These are phyloP conservation scores for Pogonus chalceus DNA, from an alignment of 1,140 invertebrate genomes.

Conservation along the genomic window DNA sequence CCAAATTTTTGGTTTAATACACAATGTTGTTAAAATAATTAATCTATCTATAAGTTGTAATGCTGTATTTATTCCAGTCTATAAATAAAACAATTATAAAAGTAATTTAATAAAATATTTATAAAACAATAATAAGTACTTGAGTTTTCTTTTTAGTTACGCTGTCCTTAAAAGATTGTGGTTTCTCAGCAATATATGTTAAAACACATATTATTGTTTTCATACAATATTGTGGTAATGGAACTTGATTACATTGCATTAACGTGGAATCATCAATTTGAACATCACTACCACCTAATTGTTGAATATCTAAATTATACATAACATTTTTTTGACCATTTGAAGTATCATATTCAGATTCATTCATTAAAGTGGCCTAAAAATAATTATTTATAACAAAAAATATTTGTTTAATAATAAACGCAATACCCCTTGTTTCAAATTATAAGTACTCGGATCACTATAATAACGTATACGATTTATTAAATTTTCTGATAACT, in stretches of 20 bases:
- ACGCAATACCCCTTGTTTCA: slow-evolving; percentile 33
- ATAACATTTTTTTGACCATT: not conserved
- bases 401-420: not conserved
- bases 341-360: not conserved
- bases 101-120: slow-evolving; percentile 10
- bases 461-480: slow-evolving; percentile 40
- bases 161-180: slow-evolving; percentile 12
- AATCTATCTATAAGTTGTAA: slow-evolving; percentile 25
- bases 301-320: slow-evolving; percentile 15
- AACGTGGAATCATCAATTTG: slow-evolving; percentile 31
- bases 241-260: slow-evolving; percentile 38
- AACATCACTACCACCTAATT: slow-evolving; percentile 24
- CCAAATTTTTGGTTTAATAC: slow-evolving; percentile 21
- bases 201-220: slow-evolving; percentile 35
- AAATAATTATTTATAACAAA: slow-evolving; percentile 10
- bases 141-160: slow-evolving; percentile 10
- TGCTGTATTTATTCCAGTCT: slow-evolving; percentile 28
- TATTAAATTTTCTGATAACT: slow-evolving; percentile 37
- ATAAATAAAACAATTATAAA: slow-evolving; percentile 15
- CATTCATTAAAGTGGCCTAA: slow-evolving; percentile 7
- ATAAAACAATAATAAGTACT: slow-evolving; percentile 10
- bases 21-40: slow-evolving; percentile 22
- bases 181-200: slow-evolving; percentile 27
- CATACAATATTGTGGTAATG: slow-evolving; percentile 41
- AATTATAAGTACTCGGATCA: slow-evolving; percentile 40